A percentile compares a stretch with the other conserved stretches of the same genome.
Conservation (phyloP, 2,888 invertebrate genomes). For the Eupithecia vulgata region DNA sequence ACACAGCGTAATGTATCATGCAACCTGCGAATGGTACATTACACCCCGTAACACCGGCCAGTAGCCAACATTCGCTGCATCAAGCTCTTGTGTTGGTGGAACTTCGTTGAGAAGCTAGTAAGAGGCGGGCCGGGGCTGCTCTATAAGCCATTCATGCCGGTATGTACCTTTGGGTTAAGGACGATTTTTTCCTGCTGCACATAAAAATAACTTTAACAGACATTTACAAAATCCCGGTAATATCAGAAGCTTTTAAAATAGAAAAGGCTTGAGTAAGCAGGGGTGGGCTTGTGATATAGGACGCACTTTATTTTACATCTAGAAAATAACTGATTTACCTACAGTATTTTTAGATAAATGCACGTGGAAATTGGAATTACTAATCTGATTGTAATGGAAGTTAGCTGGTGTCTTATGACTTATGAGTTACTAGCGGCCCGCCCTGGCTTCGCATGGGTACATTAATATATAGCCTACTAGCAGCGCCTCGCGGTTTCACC, state of each 20-base stretch:
- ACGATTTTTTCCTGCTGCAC: constrained; percentile 37
- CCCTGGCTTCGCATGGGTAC: too few species aligned
- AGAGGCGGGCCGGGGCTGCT: constrained; percentile 21
- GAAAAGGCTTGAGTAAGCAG: neutral
- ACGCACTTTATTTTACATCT: neutral
- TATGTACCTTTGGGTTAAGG: constrained; percentile 35
- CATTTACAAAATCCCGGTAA: neutral
- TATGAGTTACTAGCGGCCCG: too few species aligned
- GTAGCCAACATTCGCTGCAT: neutral
- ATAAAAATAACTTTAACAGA: constrained; percentile 27
- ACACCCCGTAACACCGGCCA: too few species aligned
- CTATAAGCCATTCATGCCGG: constrained; percentile 30
- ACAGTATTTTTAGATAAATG: neutral
- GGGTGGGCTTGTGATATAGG: neutral
- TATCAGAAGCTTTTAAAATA: neutral
- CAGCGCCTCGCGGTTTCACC: too few species aligned
- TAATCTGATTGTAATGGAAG: neutral
- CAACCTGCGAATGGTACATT: too few species aligned
- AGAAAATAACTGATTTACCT: neutral
- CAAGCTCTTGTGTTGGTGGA: constrained; percentile 7
- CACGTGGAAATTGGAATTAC: neutral
- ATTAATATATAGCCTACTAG: too few species aligned
- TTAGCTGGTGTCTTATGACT: neutral
- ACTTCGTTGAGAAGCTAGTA: constrained; percentile 11
- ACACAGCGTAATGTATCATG: too few species aligned